These are phyloP conservation scores for Stenodera caucasica DNA, from an alignment of 2,888 invertebrate genomes.

Conservation along the genomic window DNA sequence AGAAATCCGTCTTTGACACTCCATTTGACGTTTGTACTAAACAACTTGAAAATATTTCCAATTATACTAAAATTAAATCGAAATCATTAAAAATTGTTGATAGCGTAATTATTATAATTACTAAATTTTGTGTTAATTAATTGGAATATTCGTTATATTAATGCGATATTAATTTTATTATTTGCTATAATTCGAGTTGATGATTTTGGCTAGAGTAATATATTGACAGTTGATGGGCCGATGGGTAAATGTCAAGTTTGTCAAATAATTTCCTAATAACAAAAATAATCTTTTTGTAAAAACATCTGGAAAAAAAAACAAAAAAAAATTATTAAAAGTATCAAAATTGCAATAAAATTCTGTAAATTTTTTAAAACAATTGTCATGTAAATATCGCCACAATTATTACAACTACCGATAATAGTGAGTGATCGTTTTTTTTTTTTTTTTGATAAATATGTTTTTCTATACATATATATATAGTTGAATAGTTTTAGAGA, in stretches of 20 bases:
- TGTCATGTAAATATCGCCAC: constrained; percentile 16
- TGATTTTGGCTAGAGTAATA: constrained; percentile 13
- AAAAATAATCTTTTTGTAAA: constrained; percentile 47
- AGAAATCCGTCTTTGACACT: background rate
- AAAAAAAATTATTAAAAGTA: constrained; percentile 15
- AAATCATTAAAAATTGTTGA: background rate
- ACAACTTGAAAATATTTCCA: constrained; percentile 9
- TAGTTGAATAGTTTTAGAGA: background rate
- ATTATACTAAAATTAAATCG: background rate
- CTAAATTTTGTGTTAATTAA: too few relatives aligned
- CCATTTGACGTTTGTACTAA: constrained; percentile 12
- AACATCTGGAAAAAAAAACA: constrained; percentile 45
- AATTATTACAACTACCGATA: background rate
- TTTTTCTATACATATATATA: background rate
- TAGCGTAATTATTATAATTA: background rate
- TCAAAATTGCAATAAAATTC: background rate
- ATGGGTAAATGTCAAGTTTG: constrained; percentile 26
- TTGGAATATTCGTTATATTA: too few relatives aligned
- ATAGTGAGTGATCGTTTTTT: background rate
- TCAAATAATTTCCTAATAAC: constrained; percentile 51
- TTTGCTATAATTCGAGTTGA: too few relatives aligned
- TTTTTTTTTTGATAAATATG: background rate
- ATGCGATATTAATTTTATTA: too few relatives aligned
- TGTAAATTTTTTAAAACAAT: background rate
- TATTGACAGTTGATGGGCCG: constrained; percentile 19